Base-by-base conservation (phyloP, 2,113 vertebrate genomes). In the Gasterosteus nipponicus region DNA sequence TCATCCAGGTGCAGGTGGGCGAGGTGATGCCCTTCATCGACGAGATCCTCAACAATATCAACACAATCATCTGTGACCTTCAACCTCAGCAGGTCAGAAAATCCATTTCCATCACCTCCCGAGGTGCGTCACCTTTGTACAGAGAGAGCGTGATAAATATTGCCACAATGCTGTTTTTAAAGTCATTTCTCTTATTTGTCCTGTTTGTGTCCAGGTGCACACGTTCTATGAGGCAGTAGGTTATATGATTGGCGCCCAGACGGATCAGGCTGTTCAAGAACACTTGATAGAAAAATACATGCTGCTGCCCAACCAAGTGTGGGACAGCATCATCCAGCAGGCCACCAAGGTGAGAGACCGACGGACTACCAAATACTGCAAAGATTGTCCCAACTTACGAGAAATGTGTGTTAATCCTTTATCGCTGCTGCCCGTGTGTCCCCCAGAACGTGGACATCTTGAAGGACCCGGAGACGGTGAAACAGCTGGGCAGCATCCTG, bases 21-120 rank as follows among this genome's bases (percentile, higher is more conserved):
- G 98, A 99, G 88, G 98, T 99, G 77, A 99, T 99, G 98, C 98
- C 98, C 5, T 99, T 99, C 83, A 99, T 99, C 56, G 98, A 99
- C 73, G 98, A 99, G 81, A 99, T 99, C 88, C 93, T 99, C 85
- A 99, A 98, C 94, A 99, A 99, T 80, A 99, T 99, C 81, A 99
- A 99, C 93, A 99, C 98, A 73, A 99, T 99, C 89, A 99, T 99
- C 90, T 99, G 98, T 91, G 98, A 99, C 93, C 96, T 99, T 73
- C 98, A 99, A 63, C 98, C 98, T 39, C 98, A 99, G 12, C 98
- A 99, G 97, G 98, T 99, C 91, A 10, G 88, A 64, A 38, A 18
- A 54, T 0, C 10, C 8, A 41, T 44, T 51, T 38, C 42, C 7
- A 15, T 18, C 14, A 4, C 14, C 3, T 19, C 44, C 3, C 9